Evolutionary conservation across 23 tunicate species (phyloP).

Genomic region (Pegea sp.): DNA sequence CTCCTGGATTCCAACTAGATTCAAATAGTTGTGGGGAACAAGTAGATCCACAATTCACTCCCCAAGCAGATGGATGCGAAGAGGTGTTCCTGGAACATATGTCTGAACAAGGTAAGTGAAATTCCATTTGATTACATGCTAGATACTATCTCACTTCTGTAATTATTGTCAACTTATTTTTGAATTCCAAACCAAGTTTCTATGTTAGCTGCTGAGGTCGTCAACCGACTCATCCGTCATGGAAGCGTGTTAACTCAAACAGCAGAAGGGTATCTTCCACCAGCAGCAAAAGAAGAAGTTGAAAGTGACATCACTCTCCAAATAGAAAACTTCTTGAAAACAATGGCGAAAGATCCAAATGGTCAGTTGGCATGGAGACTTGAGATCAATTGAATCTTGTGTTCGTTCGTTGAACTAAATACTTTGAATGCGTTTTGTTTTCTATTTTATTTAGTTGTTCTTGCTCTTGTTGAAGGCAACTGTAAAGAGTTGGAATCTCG

Average conservation of each 20-base stretch:
- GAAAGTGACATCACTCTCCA: slow-evolving; percentile 45
- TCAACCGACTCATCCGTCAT: slow-evolving; percentile 50
- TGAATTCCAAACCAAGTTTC: not conserved
- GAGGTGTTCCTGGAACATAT: too few species aligned
- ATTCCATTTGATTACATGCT: not conserved
- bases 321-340: slow-evolving; percentile 27
- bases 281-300: slow-evolving; percentile 27
- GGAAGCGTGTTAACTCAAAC: slow-evolving; percentile 20
- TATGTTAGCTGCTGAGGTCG: slow-evolving; percentile 35
- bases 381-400: not conserved
- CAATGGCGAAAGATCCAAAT: slow-evolving; percentile 39
- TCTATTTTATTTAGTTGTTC: not conserved
- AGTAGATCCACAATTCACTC: too few species aligned
- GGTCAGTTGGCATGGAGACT: slow-evolving; percentile 4
- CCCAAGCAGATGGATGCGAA: too few species aligned
- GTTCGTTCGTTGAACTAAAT: not conserved
- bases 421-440: not conserved
- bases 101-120: too few species aligned
- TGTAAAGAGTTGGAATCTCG: not conserved
- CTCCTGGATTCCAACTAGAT: too few species aligned
- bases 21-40: too few species aligned
- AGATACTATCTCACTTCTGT: not conserved
- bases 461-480: not conserved
- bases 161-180: not conserved
- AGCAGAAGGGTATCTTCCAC: slow-evolving; percentile 6